phyloP scores from a whole-genome alignment of 1,140 invertebrate species.

The Brachionus asplanchnoidis region DNA sequence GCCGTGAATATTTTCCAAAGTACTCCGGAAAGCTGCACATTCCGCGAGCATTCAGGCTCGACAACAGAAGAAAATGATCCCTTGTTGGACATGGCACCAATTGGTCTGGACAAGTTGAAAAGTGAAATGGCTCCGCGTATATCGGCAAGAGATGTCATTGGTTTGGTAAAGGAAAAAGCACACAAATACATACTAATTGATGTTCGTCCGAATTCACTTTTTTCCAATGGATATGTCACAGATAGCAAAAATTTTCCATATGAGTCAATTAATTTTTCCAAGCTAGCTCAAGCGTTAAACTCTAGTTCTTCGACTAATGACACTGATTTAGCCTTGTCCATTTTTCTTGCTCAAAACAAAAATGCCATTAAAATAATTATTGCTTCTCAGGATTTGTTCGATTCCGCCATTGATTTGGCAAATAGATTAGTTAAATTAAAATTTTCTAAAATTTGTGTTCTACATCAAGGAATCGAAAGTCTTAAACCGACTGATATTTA shows the following conservation, averaged over 20 bases:
- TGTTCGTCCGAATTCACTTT: conserved; percentile 68
- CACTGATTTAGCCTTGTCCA: not conserved
- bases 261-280: conserved; percentile 1
- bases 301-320: not conserved
- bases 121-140: conserved; percentile 73
- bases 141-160: conserved; percentile 74
- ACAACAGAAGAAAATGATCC: not conserved
- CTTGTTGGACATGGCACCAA: conserved; percentile 61
- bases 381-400: not conserved
- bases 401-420: conserved; percentile 57
- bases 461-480: conserved; percentile 62
- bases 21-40: conserved; percentile 81
- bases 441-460: conserved; percentile 58
- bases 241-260: conserved; percentile 29
- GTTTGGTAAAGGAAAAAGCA: conserved; percentile 57
- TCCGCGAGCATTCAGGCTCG: conserved; percentile 66
- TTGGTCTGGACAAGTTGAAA: conserved; percentile 66
- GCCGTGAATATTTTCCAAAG: conserved; percentile 77
- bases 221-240: conserved; percentile 45
- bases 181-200: conserved; percentile 65
- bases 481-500: conserved; percentile 53
- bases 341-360: not conserved
- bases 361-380: conserved; percentile 28
- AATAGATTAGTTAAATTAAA: conserved; percentile 58
- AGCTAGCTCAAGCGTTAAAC: not conserved